Evolutionary conservation across 2,888 invertebrate genomes (phyloP).

Genomic region (Andrena praecox): DNA sequence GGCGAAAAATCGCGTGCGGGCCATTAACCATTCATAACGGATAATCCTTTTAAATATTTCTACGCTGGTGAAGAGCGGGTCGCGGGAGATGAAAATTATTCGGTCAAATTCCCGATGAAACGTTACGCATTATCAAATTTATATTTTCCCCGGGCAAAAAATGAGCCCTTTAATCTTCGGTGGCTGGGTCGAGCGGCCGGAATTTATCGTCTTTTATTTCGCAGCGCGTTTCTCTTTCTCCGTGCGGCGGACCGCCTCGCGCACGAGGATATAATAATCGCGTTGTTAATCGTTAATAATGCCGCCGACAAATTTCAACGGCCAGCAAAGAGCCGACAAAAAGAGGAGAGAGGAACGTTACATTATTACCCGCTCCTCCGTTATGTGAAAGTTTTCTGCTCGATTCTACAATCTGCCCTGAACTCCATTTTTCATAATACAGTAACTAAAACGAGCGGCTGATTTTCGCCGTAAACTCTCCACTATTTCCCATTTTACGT

Average conservation of each 20-base stretch:
- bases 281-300: constrained; percentile 36
- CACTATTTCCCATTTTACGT: not conserved
- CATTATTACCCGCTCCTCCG: not conserved
- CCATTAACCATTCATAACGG: constrained; percentile 38
- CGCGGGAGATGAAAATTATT: constrained; percentile 43
- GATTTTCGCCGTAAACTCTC: not conserved
- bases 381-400: not conserved
- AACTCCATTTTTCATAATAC: not conserved
- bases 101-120: constrained; percentile 30
- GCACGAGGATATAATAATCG: constrained; percentile 13
- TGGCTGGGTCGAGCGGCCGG: not conserved
- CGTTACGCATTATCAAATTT: constrained; percentile 41
- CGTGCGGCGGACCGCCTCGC: not conserved
- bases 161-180: constrained; percentile 39
- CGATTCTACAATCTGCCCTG: not conserved
- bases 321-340: not conserved
- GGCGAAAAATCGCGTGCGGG: constrained; percentile 14
- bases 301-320: constrained; percentile 19
- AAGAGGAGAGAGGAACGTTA: not conserved
- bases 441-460: not conserved
- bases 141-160: constrained; percentile 26
- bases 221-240: not conserved
- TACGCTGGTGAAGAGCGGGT: not conserved
- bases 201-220: constrained; percentile 28
- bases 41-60: constrained; percentile 52